Evolutionary conservation across 2,113 vertebrate species (phyloP), one percentile per base, ranked within the genome.

Genomic region (Oxygymnocypris stewartii): DNA sequence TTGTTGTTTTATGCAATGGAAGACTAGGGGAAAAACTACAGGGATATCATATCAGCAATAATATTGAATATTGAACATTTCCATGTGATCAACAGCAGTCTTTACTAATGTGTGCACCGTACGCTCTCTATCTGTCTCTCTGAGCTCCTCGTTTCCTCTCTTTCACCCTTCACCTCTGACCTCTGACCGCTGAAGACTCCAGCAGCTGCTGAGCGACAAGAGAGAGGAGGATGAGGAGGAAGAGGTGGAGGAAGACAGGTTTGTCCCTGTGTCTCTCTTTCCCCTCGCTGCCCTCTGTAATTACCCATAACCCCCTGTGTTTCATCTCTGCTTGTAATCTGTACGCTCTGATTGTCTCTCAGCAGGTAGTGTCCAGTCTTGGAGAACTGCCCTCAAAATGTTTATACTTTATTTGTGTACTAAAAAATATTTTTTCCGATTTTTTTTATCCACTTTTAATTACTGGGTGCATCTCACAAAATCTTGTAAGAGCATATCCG

Each of bases 121-220:
- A 63, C 79, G 8, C 28, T 85, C 73, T 77, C 37, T 86, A 9
- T 54, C 2, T 82, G 42, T 74, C 37, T 88, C 18, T 84, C 63
- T 79, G 40, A 23, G 20, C 57, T 73, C 47, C 73, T 78, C 95
- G 94, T 95, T 94, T 93, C 71, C 57, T 96, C 95, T 96, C 93
- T 93, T 95, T 88, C 54, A 79, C 75, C 86, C 89, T 87, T 88
- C 44, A 94, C 94, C 95, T 94, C 59, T 88, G 59, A 82, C 78
- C 85, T 90, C 63, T 74, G 77, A 82, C 89, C 94, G 94, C 92
- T 95, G 96, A 97, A 99, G 97, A 96, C 97, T 99, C 94, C 97
- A 97, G 96, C 96, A 95, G 95, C 96, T 96, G 96, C 96, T 97
- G 96, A 97, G 96, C 93, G 96, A 98, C 95, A 96, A 94, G 92